Evolutionary conservation across 1,140 invertebrate species (phyloP).

Genomic region (Glossosoma conforme): DNA sequence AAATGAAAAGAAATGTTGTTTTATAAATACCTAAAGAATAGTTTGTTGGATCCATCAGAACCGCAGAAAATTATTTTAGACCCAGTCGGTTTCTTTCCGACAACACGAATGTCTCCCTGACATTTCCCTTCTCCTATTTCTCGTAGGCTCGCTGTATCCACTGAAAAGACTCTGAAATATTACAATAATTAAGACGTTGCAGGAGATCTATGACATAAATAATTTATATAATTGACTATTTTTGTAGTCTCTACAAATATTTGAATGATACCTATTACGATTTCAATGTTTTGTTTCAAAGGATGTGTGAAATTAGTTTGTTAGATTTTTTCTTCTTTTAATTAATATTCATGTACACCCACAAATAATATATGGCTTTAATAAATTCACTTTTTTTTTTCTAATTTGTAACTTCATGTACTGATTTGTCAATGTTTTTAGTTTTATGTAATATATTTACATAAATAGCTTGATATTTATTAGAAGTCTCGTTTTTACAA

Average conservation of each 20-base stretch:
- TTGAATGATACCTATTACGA: background rate
- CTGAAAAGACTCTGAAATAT: conserved; percentile 10
- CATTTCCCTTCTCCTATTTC: background rate
- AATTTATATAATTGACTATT: background rate
- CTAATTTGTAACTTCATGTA: too few species aligned
- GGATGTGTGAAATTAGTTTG: background rate
- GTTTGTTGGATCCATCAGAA: conserved; percentile 10
- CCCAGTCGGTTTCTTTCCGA: conserved; percentile 7
- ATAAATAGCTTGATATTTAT: too few species aligned
- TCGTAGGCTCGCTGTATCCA: conserved; percentile 10
- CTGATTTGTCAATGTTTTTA: too few species aligned
- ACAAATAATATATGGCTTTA: too few species aligned
- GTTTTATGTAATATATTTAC: too few species aligned
- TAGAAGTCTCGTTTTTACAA: too few species aligned
- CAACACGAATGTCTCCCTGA: conserved; percentile 3
- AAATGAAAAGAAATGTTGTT: background rate
- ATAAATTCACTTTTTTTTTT: too few species aligned
- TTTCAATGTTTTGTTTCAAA: background rate
- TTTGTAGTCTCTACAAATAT: background rate
- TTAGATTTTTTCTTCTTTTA: background rate
- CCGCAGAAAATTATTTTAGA: conserved; percentile 14
- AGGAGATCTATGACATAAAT: background rate
- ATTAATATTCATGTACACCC: background rate
- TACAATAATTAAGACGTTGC: background rate
- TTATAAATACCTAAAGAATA: conserved; percentile 19